Percentiles rank a stretch among this genome's conserved stretches.
Conservation (phyloP, 2,797 vertebrate species). For the Labeo calbasu region DNA sequence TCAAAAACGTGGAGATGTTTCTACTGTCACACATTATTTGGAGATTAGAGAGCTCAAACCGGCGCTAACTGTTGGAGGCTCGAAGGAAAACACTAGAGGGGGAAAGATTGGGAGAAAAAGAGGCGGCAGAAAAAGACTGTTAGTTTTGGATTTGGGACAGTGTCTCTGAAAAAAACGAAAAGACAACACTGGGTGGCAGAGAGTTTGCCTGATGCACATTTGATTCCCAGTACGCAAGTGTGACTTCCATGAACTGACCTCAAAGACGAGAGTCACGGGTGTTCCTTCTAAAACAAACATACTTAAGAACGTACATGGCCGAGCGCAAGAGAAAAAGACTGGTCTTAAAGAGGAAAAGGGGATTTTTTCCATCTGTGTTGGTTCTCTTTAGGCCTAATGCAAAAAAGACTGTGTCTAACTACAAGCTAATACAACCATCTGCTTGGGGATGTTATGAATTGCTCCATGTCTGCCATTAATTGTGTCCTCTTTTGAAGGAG, state of each 20-base stretch:
- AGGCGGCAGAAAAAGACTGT: not conserved
- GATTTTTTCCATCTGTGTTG: slow-evolving; percentile 74
- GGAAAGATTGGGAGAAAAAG: slow-evolving; percentile 3
- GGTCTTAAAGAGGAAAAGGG: slow-evolving; percentile 60
- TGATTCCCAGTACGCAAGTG: slow-evolving; percentile 51
- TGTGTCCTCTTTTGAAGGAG: slow-evolving; percentile 52
- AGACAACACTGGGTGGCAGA: slow-evolving; percentile 59
- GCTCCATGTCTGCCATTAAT: slow-evolving; percentile 55
- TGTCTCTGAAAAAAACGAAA: slow-evolving; percentile 21
- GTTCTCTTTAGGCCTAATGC: slow-evolving; percentile 70
- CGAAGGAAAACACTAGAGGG: slow-evolving; percentile 34
- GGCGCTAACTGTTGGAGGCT: slow-evolving; percentile 45
- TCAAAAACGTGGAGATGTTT: slow-evolving; percentile 73
- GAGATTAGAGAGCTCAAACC: slow-evolving; percentile 58
- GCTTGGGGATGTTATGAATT: slow-evolving; percentile 65
- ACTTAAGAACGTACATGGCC: slow-evolving; percentile 73
- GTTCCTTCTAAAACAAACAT: slow-evolving; percentile 77
- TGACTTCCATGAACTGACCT: slow-evolving; percentile 74
- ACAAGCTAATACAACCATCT: slow-evolving; percentile 47
- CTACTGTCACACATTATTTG: slow-evolving; percentile 70
- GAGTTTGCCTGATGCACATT: slow-evolving; percentile 57
- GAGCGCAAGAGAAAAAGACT: slow-evolving; percentile 61
- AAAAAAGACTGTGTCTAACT: slow-evolving; percentile 51
- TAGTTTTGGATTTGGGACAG: slow-evolving; percentile 25
- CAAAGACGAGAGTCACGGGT: slow-evolving; percentile 71